A percentile compares a stretch with the other conserved stretches of the same genome.
Conservation (phyloP, 2,113 vertebrate species). For the Seriola aureovittata region DNA sequence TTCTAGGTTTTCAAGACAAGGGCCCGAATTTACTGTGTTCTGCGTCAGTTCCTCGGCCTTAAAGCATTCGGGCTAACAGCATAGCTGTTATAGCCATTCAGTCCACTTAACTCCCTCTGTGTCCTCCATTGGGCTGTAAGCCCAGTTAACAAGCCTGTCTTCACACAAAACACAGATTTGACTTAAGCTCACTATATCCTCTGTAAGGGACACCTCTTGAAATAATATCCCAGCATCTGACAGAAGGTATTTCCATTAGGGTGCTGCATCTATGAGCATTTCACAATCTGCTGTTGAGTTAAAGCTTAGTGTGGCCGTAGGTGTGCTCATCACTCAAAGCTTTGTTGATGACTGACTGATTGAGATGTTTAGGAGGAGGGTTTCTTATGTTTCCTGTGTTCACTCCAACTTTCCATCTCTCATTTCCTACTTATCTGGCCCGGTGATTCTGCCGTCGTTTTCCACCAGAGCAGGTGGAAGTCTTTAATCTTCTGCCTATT, state of each 20-base stretch:
- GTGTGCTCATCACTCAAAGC: constrained; percentile 48
- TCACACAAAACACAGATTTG: constrained; percentile 43
- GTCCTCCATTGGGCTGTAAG: constrained; percentile 13
- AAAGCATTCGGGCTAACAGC: constrained; percentile 16
- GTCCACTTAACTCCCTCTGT: constrained; percentile 36
- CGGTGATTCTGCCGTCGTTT: constrained; percentile 16
- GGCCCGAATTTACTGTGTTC: constrained; percentile 13
- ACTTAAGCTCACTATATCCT: constrained; percentile 22
- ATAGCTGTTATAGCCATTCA: constrained; percentile 60
- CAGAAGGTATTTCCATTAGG: constrained; percentile 54
- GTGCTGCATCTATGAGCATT: constrained; percentile 39
- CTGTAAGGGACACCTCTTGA: constrained; percentile 33
- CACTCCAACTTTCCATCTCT: constrained; percentile 48
- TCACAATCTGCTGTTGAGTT: constrained; percentile 12
- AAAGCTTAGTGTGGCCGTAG: constrained; percentile 15
- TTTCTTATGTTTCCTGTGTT: constrained; percentile 52
- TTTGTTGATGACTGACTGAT: constrained; percentile 45
- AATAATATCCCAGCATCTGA: neutral
- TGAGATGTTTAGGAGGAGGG: constrained; percentile 51
- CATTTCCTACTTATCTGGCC: constrained; percentile 47
- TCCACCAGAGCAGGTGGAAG: constrained; percentile 60
- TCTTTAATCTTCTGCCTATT: constrained; percentile 73
- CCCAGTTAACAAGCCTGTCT: constrained; percentile 49
- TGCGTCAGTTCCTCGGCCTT: constrained; percentile 28
- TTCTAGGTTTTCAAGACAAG: constrained; percentile 15